Percentiles rank a stretch among this genome's conserved stretches.
Evolutionary conservation across 2,113 vertebrate genomes (phyloP).

Genomic region (Corythaixoides concolor): DNA sequence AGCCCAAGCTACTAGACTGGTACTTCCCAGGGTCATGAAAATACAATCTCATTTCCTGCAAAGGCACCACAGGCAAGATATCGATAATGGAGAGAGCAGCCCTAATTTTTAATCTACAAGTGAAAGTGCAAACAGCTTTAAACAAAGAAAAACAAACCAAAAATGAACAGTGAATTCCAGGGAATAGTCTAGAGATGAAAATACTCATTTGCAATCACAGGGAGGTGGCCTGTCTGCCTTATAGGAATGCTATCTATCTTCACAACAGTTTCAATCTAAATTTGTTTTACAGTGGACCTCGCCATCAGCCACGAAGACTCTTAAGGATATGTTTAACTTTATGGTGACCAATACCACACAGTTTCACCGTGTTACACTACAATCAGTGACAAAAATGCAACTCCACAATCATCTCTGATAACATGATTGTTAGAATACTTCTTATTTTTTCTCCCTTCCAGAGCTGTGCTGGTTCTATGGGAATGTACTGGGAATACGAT

Average conservation of each 20-base stretch:
- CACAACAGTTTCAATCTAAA: neutral
- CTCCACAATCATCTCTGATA: neutral
- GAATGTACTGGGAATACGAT: neutral
- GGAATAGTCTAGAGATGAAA: neutral
- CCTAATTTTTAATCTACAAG: neutral
- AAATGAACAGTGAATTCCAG: neutral
- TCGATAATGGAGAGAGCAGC: neutral
- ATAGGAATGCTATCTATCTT: neutral
- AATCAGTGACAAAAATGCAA: neutral
- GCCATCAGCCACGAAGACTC: neutral
- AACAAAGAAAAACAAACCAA: neutral
- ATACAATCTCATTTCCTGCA: neutral
- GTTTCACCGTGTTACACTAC: neutral
- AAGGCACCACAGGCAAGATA: neutral
- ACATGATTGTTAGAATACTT: neutral
- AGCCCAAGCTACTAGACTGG: neutral
- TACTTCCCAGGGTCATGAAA: neutral
- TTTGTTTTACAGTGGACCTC: neutral
- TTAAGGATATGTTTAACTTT: neutral
- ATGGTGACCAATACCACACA: neutral
- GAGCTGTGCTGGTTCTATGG: neutral
- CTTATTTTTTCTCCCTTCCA: neutral
- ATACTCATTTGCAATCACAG: neutral
- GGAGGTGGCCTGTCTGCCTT: neutral
- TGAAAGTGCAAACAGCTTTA: neutral